Conservation (phyloP, 2,113 vertebrate genomes). For the Marmota flaviventris region DNA sequence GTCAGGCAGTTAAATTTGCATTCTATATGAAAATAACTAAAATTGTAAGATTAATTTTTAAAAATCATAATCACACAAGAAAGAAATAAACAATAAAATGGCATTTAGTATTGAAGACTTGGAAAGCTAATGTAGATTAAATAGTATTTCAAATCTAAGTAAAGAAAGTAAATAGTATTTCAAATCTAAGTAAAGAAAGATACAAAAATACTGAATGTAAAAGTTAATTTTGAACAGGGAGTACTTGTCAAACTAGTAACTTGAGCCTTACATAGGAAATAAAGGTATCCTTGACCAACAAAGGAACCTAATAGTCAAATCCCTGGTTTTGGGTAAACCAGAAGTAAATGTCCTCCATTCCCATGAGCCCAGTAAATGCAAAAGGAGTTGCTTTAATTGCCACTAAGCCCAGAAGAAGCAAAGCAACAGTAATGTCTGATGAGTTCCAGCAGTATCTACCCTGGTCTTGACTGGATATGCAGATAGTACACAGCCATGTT, state of each 20-base stretch:
- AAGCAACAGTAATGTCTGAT: background rate
- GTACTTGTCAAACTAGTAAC: background rate
- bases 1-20: background rate
- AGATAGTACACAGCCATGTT: too few species aligned
- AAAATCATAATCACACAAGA: background rate
- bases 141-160: background rate
- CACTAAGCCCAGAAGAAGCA: background rate
- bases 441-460: background rate
- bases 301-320: background rate
- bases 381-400: background rate
- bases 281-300: background rate
- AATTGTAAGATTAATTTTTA: background rate
- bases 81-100: background rate
- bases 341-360: background rate
- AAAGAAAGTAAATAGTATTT: background rate
- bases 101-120: background rate
- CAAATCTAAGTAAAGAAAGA: background rate
- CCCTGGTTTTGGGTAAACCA: background rate
- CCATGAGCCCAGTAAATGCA: background rate
- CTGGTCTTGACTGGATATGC: background rate
- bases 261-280: background rate
- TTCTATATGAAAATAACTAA: background rate
- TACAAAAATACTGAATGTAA: background rate
- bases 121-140: background rate
- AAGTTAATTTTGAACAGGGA: background rate